phyloP scores from a whole-genome alignment of 2,113 vertebrate genomes.

The Oryzias celebensis region DNA sequence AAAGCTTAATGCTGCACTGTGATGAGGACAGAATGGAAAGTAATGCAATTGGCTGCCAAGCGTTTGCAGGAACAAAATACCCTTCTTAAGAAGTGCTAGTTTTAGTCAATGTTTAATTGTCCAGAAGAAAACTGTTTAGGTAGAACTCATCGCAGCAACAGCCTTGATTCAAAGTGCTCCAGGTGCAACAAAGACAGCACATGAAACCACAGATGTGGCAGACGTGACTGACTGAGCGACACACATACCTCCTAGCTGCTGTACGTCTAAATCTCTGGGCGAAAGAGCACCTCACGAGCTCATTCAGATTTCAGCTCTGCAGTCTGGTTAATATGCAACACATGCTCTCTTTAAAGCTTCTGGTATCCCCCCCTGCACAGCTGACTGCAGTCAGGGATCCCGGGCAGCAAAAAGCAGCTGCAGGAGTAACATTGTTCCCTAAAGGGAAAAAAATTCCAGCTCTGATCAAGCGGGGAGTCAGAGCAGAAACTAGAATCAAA shows the following conservation, averaged over 20 bases:
- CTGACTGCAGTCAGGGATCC: constrained; percentile 33
- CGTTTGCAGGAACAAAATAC: not conserved
- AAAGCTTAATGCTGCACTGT: too few relatives aligned
- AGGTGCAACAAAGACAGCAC: not conserved
- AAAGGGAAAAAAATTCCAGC: not conserved
- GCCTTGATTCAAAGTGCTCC: constrained; percentile 17
- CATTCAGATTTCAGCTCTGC: constrained; percentile 53
- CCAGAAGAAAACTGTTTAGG: not conserved
- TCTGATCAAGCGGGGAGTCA: constrained; percentile 21
- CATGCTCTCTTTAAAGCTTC: constrained; percentile 22
- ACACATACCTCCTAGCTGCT: constrained; percentile 10
- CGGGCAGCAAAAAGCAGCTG: constrained; percentile 39
- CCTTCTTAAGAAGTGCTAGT: not conserved
- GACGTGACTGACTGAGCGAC: constrained; percentile 14
- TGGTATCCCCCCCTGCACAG: constrained; percentile 40
- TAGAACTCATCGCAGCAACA: constrained; percentile 12
- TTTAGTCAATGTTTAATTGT: not conserved
- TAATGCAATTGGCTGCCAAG: not conserved
- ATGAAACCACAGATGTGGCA: constrained; percentile 24
- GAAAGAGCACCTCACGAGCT: constrained; percentile 29
- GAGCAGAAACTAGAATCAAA: constrained; percentile 6
- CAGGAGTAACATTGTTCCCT: constrained; percentile 7
- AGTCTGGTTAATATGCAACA: constrained; percentile 40
- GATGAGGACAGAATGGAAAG: not conserved
- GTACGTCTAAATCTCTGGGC: constrained; percentile 4